Evolutionary conservation across 2,113 vertebrate species (phyloP).

Genomic region (Hemiprocne comata): DNA sequence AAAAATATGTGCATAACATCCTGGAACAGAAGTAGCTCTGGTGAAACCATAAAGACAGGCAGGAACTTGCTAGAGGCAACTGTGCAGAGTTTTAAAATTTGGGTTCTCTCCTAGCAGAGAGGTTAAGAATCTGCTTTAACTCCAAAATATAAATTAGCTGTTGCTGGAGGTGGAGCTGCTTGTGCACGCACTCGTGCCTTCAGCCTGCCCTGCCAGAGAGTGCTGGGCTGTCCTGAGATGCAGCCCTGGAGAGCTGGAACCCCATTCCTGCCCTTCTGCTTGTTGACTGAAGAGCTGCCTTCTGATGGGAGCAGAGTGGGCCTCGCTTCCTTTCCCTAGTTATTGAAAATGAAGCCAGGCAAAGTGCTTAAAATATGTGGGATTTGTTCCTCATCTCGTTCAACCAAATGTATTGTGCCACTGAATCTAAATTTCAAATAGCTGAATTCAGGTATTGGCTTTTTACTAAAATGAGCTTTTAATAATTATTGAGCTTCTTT

Average conservation of each 20-base stretch:
- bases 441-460: background rate
- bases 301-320: background rate
- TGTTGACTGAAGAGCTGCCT: background rate
- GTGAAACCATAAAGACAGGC: background rate
- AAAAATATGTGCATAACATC: background rate
- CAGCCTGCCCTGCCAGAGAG: background rate
- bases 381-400: background rate
- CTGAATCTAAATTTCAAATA: background rate
- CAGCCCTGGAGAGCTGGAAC: background rate
- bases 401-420: background rate
- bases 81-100: background rate
- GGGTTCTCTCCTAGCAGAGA: background rate
- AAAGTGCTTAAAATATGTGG: background rate
- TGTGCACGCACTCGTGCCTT: fast-evolving
- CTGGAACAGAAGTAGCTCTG: slow-evolving; percentile 37
- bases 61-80: background rate
- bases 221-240: background rate
- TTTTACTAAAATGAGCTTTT: background rate
- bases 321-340: background rate
- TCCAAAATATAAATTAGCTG: background rate
- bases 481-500: slow-evolving; percentile 1
- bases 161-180: background rate
- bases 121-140: background rate
- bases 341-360: background rate
- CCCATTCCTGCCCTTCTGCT: background rate